Base-by-base conservation (phyloP, 2,797 vertebrate species). In the Ptychadena robeensis region DNA sequence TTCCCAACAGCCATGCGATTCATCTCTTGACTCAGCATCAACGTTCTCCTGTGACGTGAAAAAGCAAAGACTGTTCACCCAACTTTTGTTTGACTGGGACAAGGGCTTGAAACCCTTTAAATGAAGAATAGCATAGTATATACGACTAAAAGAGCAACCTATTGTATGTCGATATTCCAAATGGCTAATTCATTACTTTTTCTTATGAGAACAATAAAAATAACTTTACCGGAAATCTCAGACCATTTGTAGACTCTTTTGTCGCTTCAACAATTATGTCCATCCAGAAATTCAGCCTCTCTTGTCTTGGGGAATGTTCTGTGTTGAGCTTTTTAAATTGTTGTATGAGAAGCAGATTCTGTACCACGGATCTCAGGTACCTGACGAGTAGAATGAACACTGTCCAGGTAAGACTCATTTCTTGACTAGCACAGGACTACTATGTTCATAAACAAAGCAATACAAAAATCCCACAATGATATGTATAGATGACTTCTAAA, bases 201-300 rank as follows among this genome's bases (percentile, higher is more conserved):
- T 18, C 40, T 18, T 44, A 2, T 1, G 4, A 48, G 15, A 18
- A 4, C 18, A n/a, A 1, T 53, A 9, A 67, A 15, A 9, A 32
- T n/a, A 34, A 12, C 87, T 88, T 90, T 96, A 99, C 97, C 32
- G 97, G 97, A 91, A 99, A 99, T 80, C 97, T 94, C 86, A 97
- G 93, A 76, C 96, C 94, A 67, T 95, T 94, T 78, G 94, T 95
- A 87, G 93, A 95, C 85, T 94, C 89, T 81, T 95, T 95, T 6
- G 96, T 96, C 86, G 97, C 96, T 88, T 98, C 96, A n/a, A 97
- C 97, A 61, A 99, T 96, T 86, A 98, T 96, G 90, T 99, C 97
- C 94, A 99, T 94, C 98, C 98, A 99, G 93, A 99, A 99, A 91
- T 95, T 95, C 85, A 99, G 93, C 81, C 90, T 94, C 86, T 98